A percentile compares a stretch with the other conserved stretches of the same genome.
phyloP scores from a whole-genome alignment of 2,113 vertebrate genomes.

The Drymodes brunneopygia region DNA sequence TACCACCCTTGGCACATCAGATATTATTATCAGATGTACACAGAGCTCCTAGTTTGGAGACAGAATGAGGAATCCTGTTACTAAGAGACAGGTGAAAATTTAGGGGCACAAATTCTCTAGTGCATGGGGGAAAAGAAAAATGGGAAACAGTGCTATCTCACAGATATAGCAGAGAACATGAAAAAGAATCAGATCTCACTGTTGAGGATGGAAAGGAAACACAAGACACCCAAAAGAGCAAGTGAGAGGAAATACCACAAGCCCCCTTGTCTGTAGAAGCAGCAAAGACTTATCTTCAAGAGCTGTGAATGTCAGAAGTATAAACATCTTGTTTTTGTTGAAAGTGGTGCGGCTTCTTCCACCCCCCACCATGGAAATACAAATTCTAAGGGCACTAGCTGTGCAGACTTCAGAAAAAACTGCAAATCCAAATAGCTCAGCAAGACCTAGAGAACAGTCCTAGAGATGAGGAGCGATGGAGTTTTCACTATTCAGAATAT shows the following conservation, averaged over 20 bases:
- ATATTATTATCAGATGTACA: background rate
- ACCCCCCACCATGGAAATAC: background rate
- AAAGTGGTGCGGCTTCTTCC: background rate
- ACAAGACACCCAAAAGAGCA: background rate
- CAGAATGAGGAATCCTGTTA: background rate
- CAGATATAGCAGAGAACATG: background rate
- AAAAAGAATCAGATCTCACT: background rate
- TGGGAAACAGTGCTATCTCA: background rate
- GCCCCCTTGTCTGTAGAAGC: background rate
- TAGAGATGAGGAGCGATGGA: background rate
- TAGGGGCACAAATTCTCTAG: background rate
- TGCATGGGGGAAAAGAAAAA: background rate
- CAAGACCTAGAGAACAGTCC: background rate
- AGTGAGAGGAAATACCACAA: background rate
- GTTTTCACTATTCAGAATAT: background rate
- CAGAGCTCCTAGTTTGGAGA: background rate
- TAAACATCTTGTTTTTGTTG: background rate
- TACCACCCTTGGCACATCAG: background rate
- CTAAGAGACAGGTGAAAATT: background rate
- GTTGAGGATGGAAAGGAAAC: background rate
- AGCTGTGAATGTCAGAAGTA: background rate
- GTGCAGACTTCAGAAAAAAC: background rate
- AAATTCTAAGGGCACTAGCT: background rate
- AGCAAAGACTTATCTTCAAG: background rate
- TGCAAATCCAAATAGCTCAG: background rate